phyloP scores from a whole-genome alignment of 2,113 vertebrate species.

The Asarcornis scutulata region DNA sequence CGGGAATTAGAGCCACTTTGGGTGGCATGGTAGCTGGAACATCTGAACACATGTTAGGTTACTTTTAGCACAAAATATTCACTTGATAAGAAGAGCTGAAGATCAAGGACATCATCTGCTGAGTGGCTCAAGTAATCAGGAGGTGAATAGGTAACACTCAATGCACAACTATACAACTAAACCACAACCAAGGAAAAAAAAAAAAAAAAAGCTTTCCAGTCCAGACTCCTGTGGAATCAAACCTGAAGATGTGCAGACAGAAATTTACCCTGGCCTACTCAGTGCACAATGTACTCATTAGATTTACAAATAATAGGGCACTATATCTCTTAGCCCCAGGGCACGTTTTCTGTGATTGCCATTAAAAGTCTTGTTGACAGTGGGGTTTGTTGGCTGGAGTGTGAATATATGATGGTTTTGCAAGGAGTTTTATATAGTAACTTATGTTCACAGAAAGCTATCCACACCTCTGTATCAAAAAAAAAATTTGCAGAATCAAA shows the following conservation, averaged over 20 bases:
- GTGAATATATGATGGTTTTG: background rate
- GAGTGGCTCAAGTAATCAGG: slow-evolving; percentile 5
- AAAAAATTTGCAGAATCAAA: slow-evolving; percentile 30
- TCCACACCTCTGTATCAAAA: slow-evolving; percentile 23
- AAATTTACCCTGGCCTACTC: background rate
- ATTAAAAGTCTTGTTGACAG: slow-evolving; percentile 5
- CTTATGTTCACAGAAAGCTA: background rate
- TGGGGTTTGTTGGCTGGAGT: background rate
- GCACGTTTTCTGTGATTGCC: background rate
- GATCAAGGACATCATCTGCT: background rate
- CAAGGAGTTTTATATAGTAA: background rate
- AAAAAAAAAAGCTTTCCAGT: background rate
- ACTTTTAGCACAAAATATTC: background rate
- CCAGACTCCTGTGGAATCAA: background rate
- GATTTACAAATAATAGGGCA: slow-evolving; percentile 21
- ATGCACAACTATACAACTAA: background rate
- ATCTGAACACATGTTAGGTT: background rate
- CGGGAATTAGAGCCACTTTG: slow-evolving; percentile 1
- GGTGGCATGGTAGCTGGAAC: background rate
- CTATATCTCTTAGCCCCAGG: background rate
- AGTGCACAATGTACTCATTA: background rate
- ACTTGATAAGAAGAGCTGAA: background rate
- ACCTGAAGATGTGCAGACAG: background rate
- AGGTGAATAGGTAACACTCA: background rate
- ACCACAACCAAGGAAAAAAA: background rate